These are phyloP conservation scores for Rissa tridactyla DNA, from an alignment of 2,113 vertebrate species.

Conservation along the genomic window DNA sequence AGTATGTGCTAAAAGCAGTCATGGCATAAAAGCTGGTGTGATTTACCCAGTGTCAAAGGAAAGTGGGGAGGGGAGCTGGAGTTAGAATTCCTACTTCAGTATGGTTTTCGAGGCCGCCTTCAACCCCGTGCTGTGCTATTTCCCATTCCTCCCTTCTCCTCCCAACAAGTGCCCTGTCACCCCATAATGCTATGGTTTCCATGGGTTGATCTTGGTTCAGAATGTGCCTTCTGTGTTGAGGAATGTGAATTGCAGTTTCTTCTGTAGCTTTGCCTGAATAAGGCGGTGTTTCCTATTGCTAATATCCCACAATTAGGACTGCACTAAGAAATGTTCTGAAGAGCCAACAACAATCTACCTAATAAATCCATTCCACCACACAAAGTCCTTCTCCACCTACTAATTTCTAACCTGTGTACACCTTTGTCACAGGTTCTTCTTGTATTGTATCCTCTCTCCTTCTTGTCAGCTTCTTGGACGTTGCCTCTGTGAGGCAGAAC, in stretches of 20 bases:
- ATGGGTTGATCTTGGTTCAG: neutral
- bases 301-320: neutral
- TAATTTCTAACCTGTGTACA: neutral
- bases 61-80: neutral
- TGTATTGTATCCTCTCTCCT: neutral
- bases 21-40: neutral
- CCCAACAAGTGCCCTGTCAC: neutral
- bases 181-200: neutral
- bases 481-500: neutral
- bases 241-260: neutral
- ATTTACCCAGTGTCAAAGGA: neutral
- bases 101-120: neutral
- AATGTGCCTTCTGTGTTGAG: neutral
- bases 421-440: neutral
- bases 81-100: neutral
- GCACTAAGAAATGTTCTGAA: neutral
- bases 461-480: neutral
- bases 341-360: neutral
- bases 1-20: neutral
- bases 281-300: accelerated
- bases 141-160: neutral
- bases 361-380: neutral
- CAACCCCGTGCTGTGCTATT: neutral
- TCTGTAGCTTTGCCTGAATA: neutral
- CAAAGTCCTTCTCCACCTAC: neutral